Evolutionary conservation across 2,113 vertebrate genomes (phyloP).

Genomic region (Spilogale gracilis): DNA sequence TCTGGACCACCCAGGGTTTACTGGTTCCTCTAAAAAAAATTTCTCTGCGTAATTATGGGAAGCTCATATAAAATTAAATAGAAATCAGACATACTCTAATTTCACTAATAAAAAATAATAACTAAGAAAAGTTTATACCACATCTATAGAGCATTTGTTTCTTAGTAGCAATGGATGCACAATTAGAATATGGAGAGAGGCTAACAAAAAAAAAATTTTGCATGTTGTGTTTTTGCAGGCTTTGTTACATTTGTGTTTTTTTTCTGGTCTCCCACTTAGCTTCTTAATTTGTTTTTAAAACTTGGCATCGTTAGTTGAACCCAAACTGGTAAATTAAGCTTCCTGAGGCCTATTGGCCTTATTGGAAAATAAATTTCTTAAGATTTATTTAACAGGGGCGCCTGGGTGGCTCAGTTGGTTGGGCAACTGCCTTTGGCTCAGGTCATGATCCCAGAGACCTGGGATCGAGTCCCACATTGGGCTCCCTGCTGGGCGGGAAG

Average conservation of each 20-base stretch:
- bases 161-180: background rate
- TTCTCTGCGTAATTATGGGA: slow-evolving; percentile 18
- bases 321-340: slow-evolving; percentile 1
- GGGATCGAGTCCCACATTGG: too few relatives aligned
- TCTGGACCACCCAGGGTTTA: slow-evolving; percentile 71
- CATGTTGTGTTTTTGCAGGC: background rate
- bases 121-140: slow-evolving; percentile 32
- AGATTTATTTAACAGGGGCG: slow-evolving; percentile 46
- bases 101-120: slow-evolving; percentile 1
- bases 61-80: slow-evolving; percentile 45
- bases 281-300: slow-evolving; percentile 47
- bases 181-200: background rate
- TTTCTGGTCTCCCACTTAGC: slow-evolving; percentile 21
- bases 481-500: too few relatives aligned
- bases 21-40: slow-evolving; percentile 34
- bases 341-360: background rate
- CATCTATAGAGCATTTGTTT: background rate
- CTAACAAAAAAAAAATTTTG: background rate
- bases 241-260: background rate
- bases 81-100: slow-evolving; percentile 32
- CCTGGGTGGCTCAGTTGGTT: too few relatives aligned
- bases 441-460: too few relatives aligned
- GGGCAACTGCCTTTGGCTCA: too few relatives aligned
- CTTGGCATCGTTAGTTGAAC: background rate
- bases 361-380: background rate